Conservation (phyloP, 2,113 vertebrate species). For the Cathartes aura region DNA sequence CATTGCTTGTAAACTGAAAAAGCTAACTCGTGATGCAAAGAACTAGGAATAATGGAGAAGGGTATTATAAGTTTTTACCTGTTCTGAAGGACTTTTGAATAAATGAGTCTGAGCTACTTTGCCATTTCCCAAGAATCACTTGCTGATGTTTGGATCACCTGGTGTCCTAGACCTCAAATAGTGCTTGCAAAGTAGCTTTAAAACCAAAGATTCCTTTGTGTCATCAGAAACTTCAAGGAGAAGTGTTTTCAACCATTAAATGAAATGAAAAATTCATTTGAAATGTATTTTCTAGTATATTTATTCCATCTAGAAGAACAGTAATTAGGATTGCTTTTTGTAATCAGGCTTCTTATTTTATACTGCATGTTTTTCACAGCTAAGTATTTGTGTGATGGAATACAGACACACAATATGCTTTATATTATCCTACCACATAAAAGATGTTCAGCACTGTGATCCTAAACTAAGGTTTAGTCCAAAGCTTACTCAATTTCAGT, state of each 20-base stretch:
- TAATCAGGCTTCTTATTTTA: neutral
- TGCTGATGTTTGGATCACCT: neutral
- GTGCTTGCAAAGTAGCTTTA: neutral
- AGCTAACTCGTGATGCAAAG: neutral
- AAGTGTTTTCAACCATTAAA: neutral
- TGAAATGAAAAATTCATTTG: neutral
- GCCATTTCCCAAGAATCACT: neutral
- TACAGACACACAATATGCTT: neutral
- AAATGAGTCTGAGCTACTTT: neutral
- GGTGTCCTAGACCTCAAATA: neutral
- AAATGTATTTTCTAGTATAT: neutral
- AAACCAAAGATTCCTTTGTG: neutral
- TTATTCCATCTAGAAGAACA: neutral
- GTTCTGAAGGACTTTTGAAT: neutral
- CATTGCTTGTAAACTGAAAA: neutral
- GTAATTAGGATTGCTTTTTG: neutral
- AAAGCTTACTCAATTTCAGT: neutral
- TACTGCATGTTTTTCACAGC: neutral
- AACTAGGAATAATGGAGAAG: neutral
- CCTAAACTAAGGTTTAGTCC: neutral
- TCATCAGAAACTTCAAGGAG: neutral
- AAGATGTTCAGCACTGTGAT: neutral
- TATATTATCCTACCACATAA: neutral
- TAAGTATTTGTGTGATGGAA: neutral
- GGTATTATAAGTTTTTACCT: neutral